Base-by-base conservation (phyloP, 2,113 vertebrate genomes). In the Zapus hudsonius region DNA sequence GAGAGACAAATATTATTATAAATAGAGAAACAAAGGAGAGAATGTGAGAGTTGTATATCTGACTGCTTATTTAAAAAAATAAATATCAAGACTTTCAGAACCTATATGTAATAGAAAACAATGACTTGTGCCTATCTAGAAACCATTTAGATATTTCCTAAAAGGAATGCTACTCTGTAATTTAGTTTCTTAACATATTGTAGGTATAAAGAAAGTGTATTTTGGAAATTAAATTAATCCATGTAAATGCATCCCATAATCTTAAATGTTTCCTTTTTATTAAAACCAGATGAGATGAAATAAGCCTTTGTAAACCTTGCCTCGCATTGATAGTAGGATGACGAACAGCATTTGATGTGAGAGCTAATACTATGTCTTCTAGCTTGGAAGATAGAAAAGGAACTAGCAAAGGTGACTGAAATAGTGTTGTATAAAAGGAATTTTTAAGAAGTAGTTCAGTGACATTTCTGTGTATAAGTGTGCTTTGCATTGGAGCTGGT, bases 31-130 rank as follows among this genome's bases (percentile, higher is more conserved):
- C 78, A 95, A 93, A 95, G 80, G 3, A 92, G 91, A 97, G 84
- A 93, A 91, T 96, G 84, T 0, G 0, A 95, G 88, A 87, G 87
- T 72, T 91, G 1, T 95, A 81, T 66, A 87, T 96, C 82, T 95
- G 57, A 83, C 92, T 96, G 97, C 95, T 97, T 98, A 96, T 98
- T 98, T 96, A 91, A 97, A 93, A 97, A 98, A 97, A 91, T 79
- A 96, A 94, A 87, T 97, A 98, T 94, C 96, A 97, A 96, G 90
- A 95, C 96, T 84, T 96, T 96, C 95, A 96, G 66, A 97, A 83
- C 73, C 87, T 83, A 83, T 22, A 92, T 91, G 42, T 75, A 89
- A 86, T 92, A 82, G 73, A 95, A 80, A 84, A 96, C 88, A 88
- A 93, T 96, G 96, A 89, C 96, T 92, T 86, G 86, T 52, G 22